Base-by-base conservation (phyloP, 2,888 invertebrate genomes). In the Andrena hattorfiana region DNA sequence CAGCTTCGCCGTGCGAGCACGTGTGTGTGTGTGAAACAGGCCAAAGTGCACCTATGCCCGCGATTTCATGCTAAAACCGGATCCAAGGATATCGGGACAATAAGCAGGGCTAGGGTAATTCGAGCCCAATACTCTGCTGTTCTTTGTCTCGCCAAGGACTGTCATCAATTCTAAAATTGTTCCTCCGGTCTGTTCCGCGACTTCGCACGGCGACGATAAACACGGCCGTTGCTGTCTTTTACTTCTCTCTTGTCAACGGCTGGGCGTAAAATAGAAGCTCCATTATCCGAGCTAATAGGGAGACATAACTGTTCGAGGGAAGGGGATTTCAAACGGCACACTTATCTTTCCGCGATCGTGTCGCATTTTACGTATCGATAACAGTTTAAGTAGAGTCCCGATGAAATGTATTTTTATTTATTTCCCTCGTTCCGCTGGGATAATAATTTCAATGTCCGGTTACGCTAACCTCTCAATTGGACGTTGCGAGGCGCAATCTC, bases 31-130 rank as follows among this genome's bases (percentile, higher is more conserved):
- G 68, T 56, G 63, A 68, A 62, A 78, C 81, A 88, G 84, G 83
- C 74, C 76, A 85, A 85, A 83, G 77, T 85, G 86, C 83, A 86
- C 63, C 79, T 82, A 85, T 85, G 75, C 69, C 76, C 76, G 80
- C 66, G 77, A 80, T 83, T 87, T 72, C 35, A 81, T 62, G 76
- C 82, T 87, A 86, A 89, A 89, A 89, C 83, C 81, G 84, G 83
- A 87, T 84, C 83, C 90, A 90, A 90, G 90, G 88, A 89, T 90
- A 87, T 85, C 79, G 84, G 76, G 85, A 87, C 85, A 81, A 83
- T 77, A 84, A 79, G 66, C 83, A 81, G 83, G 85, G 83, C 72
- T 79, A 86, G 84, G 83, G 85, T 85, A 77, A 88, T 81, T 70
- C 75, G 72, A 85, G 72, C 79, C 73, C 85, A 83, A 77, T 83